Base-by-base conservation (phyloP, 1,140 invertebrate species). In the Manduca sexta region DNA sequence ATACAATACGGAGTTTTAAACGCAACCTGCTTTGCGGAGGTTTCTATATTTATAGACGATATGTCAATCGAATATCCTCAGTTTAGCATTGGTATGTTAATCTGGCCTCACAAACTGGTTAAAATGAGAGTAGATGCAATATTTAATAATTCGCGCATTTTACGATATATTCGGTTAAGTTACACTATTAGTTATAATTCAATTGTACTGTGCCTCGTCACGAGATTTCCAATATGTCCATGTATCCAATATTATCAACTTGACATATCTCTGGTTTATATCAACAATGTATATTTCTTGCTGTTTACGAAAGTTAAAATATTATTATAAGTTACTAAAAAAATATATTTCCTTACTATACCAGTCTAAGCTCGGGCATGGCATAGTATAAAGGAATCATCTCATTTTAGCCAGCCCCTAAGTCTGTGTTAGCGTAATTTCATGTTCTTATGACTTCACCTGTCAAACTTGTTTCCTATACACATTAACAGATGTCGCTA, bases 381-480 rank as follows among this genome's bases (percentile, higher is more conserved):
- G 21, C 8, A 26, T 26, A 26, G 21, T 26, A n/a, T 26, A 8
- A 26, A 8, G 21, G 8, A 26, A 48, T 49, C 12, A 18, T 61
- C 55, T 56, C 58, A 56, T 56, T 65, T 58, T 58, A 58, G 45
- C 58, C 59, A 58, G 62, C 49, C 31, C 34, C 13, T 57, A 49
- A 62, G 49, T 74, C 64, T 71, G 67, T 69, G 70, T 73, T 75
- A 75, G 67, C 41, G 51, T 69, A 64, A 69, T 66, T 52, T 60
- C 59, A 49, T 51, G 57, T 68, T 66, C 61, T 60, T 64, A 64
- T 68, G 55, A 70, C 55, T 60, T 52, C 31, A 33, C 18, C 6
- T 21, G 18, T n/a, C 26, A 11, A 41, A 17, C 26, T 43, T 43
- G 3, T 13, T 12, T 35, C 34, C 34, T 35, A 21, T 30, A 12